Base-by-base conservation (phyloP, 1,140 invertebrate species). In the Tribolium madens region DNA sequence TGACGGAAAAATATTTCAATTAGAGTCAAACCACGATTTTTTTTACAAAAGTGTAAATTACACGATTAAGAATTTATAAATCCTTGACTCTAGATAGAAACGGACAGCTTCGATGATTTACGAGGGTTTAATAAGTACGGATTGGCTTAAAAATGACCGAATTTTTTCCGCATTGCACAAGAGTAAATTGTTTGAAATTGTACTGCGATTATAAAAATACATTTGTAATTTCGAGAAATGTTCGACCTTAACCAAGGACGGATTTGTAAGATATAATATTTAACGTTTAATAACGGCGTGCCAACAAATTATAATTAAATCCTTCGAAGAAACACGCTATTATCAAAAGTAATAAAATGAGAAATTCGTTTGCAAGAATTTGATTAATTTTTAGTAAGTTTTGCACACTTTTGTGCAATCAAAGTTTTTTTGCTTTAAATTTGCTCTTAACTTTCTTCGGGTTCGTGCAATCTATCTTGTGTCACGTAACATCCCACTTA, bases 401-500 rank as follows among this genome's bases (percentile, higher is more conserved):
- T 21, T 21, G 52, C 17, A 21, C 52, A 57, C 52, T 9, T 57
- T 57, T 57, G 36, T 42, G 48, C 48, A 15, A 50, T 50, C 48
- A 17, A 1, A 14, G 5, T 50, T 50, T 50, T 50, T 50, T 50
- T 50, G 13, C 0, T 50, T 14, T 6, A 7, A 50, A 50, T 50
- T 50, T 13, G 6, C 17, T n/a, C 10, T 17, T 57, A 1, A 57
- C 52, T 57, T 57, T 57, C 52, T 57, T 57, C 52, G 15, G 17
- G 18, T 57, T 57, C 0, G 17, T 3, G 52, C 52, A 57, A 57
- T 57, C 10, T 57, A 57, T 57, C 52, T 18, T 57, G 52, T 21
- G 52, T 57, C 52, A 57, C 52, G 52, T 57, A 57, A 57, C 52
- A 57, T 57, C 52, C 52, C 17, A 57, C 52, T 57, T 57, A 57